These are phyloP conservation scores for Hydractinia symbiolongicarpus DNA, from an alignment of 30 jellyfish, hydroid and myxozoan species.

Conservation along the genomic window DNA sequence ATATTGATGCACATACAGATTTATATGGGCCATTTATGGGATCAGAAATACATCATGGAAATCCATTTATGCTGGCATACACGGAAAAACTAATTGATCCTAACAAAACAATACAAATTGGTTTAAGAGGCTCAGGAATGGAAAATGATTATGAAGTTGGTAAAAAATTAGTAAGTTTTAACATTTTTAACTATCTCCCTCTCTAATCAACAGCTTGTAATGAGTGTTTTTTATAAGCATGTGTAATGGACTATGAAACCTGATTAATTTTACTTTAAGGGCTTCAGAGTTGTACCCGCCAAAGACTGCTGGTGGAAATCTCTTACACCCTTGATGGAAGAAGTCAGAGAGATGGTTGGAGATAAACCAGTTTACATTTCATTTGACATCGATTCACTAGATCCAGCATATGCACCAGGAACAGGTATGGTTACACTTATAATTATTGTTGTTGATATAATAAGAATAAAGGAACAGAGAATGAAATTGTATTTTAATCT, in stretches of 20 bases:
- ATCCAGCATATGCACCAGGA: slow-evolving; percentile 79
- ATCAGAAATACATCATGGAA: slow-evolving; percentile 68
- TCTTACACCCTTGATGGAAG: slow-evolving; percentile 70
- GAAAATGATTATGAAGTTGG: slow-evolving; percentile 43
- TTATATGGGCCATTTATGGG: slow-evolving; percentile 49
- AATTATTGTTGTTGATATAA: too few relatives aligned
- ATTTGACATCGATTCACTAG: slow-evolving; percentile 76
- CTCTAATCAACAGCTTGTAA: not conserved
- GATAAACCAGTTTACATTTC: slow-evolving; percentile 78
- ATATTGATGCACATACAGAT: slow-evolving; percentile 84
- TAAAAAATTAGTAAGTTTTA: slow-evolving; percentile 41
- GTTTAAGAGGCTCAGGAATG: slow-evolving; percentile 66
- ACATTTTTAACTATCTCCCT: not conserved
- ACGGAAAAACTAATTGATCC: slow-evolving; percentile 62
- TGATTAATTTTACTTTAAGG: slow-evolving; percentile 24
- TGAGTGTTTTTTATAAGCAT: too few relatives aligned
- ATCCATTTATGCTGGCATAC: slow-evolving; percentile 58
- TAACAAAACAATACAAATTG: slow-evolving; percentile 65
- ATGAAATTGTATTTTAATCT: not conserved
- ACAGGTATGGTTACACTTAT: slow-evolving; percentile 43
- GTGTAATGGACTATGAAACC: too few relatives aligned
- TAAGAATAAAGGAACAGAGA: not conserved
- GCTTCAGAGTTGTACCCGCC: slow-evolving; percentile 60
- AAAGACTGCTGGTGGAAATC: slow-evolving; percentile 72
- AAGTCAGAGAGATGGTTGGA: slow-evolving; percentile 65